Conservation (phyloP, 2,797 vertebrate species). For the Pseudochirops cupreus region DNA sequence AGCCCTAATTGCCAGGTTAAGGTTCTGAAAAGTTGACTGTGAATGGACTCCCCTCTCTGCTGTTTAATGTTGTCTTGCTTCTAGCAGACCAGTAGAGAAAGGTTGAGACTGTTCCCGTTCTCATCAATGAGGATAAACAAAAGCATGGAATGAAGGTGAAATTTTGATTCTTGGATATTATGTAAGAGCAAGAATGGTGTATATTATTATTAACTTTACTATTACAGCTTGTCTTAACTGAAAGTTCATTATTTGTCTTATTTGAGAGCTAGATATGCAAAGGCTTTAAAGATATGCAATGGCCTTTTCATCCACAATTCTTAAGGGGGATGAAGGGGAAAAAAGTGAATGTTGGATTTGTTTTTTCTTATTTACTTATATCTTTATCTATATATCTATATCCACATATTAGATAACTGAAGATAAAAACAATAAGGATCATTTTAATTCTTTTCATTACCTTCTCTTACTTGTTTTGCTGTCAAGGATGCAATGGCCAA, state of each 20-base stretch:
- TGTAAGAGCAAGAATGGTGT: neutral
- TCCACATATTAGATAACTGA: neutral
- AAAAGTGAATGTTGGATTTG: neutral
- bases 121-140: neutral
- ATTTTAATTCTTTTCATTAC: neutral
- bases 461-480: neutral
- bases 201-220: neutral
- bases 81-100: neutral
- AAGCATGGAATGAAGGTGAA: neutral
- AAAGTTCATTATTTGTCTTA: neutral
- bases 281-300: neutral
- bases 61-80: neutral
- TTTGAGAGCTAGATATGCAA: neutral
- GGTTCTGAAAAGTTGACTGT: neutral
- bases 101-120: neutral
- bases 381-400: neutral
- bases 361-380: neutral
- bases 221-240: neutral
- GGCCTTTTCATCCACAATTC: neutral
- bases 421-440: neutral
- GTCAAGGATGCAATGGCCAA: neutral
- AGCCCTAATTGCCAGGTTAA: neutral
- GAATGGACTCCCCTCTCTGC: neutral
- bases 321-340: neutral
- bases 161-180: neutral